Conservation (phyloP, 2,888 invertebrate genomes). For the Esperia sulphurella region DNA sequence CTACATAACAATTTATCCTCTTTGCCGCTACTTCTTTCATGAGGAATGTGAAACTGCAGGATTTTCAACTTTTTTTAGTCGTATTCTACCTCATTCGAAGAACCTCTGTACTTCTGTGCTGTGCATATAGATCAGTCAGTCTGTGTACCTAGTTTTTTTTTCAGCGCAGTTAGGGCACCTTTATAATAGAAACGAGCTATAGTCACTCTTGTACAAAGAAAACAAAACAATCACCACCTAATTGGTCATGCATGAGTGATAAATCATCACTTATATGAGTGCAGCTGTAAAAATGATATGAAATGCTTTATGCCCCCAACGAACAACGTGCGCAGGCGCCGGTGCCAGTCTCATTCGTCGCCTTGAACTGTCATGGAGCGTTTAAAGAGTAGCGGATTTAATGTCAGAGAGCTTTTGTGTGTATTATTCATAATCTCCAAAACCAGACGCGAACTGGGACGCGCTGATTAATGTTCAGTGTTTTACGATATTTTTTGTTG, state of each 20-base stretch:
- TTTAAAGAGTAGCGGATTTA: conserved; percentile 59
- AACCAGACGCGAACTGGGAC: conserved; percentile 54
- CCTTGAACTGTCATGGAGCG: conserved; percentile 60
- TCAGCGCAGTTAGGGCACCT: too few species aligned
- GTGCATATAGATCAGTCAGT: too few species aligned
- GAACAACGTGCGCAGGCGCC: conserved; percentile 18
- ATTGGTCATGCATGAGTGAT: conserved; percentile 42
- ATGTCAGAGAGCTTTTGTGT: conserved; percentile 39
- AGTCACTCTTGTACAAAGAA: neutral
- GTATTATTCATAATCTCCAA: conserved; percentile 51
- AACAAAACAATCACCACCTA: conserved; percentile 20
- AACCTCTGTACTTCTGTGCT: too few species aligned
- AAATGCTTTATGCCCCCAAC: conserved; percentile 35
- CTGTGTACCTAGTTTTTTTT: too few species aligned
- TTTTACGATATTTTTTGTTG: conserved; percentile 40
- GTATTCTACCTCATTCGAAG: too few species aligned
- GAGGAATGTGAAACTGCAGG: too few species aligned
- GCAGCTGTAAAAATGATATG: conserved; percentile 70
- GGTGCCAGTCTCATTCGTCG: conserved; percentile 39
- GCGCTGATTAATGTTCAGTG: conserved; percentile 39
- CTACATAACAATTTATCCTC: too few species aligned
- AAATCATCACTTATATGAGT: conserved; percentile 34
- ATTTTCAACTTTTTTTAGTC: too few species aligned
- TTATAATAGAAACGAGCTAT: too few species aligned
- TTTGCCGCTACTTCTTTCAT: too few species aligned